These are phyloP conservation scores for Callinectes sapidus DNA, from an alignment of 2,888 invertebrate species.

Conservation along the genomic window DNA sequence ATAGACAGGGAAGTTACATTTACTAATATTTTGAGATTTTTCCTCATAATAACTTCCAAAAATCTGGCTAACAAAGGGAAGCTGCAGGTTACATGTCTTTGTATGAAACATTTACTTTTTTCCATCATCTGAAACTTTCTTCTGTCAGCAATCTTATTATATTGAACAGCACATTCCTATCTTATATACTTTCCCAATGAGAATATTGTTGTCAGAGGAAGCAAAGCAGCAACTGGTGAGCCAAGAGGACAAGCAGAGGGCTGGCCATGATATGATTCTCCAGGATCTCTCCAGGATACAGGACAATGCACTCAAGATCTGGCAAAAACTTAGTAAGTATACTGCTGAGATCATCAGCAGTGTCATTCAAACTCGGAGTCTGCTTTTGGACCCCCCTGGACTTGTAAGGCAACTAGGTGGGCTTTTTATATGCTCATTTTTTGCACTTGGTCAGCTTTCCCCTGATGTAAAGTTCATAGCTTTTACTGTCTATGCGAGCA, in stretches of 20 bases:
- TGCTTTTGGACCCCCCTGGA: too few species aligned
- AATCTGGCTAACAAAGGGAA: neutral
- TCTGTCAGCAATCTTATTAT: neutral
- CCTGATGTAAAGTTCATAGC: too few species aligned
- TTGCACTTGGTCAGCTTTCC: too few species aligned
- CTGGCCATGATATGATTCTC: conserved; percentile 79
- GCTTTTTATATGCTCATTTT: too few species aligned
- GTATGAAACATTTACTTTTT: neutral
- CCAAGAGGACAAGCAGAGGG: conserved; percentile 78
- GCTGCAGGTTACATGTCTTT: neutral
- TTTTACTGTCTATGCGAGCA: too few species aligned
- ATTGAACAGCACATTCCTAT: neutral
- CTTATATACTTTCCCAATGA: neutral
- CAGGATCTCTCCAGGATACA: conserved; percentile 79
- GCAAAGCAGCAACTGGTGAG: conserved; percentile 78
- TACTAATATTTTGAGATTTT: too few species aligned
- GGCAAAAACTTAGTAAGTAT: conserved; percentile 79
- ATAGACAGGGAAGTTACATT: too few species aligned
- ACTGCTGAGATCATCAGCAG: neutral
- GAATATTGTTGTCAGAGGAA: conserved; percentile 74
- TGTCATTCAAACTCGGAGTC: neutral
- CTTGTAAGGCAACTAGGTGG: too few species aligned
- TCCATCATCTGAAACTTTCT: neutral
- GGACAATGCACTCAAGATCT: conserved; percentile 79
- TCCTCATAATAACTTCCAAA: too few species aligned